A percentile compares a stretch with the other conserved stretches of the same genome.
phyloP scores from a whole-genome alignment of 1,140 invertebrate species.

The Cydia fagiglandana region DNA sequence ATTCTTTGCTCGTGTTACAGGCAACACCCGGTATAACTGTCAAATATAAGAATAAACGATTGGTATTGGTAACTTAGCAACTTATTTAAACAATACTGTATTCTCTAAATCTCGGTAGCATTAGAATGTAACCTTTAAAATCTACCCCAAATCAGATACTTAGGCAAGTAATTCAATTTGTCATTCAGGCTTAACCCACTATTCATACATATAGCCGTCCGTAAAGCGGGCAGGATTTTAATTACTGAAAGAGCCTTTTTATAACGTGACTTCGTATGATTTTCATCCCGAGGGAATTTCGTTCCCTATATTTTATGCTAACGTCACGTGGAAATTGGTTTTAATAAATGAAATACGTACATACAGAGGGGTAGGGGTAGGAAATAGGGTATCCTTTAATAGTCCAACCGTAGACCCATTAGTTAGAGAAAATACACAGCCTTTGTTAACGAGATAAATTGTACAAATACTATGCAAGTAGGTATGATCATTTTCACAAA shows the following conservation, averaged over 20 bases:
- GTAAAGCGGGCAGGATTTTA: slow-evolving; percentile 19
- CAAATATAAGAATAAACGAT: too few species aligned
- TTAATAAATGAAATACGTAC: slow-evolving; percentile 20
- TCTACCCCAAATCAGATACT: background rate
- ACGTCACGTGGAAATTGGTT: slow-evolving; percentile 22
- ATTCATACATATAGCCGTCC: background rate
- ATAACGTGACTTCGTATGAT: slow-evolving; percentile 17
- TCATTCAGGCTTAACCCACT: slow-evolving; percentile 13
- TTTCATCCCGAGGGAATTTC: slow-evolving; percentile 7
- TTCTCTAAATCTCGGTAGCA: background rate
- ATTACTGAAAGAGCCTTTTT: slow-evolving; percentile 23
- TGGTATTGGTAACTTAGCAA: too few species aligned
- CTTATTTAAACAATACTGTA: too few species aligned
- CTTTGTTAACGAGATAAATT: background rate
- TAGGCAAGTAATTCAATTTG: slow-evolving; percentile 4
- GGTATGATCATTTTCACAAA: too few species aligned
- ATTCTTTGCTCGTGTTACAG: too few species aligned
- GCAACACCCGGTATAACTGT: too few species aligned
- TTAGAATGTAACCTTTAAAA: background rate
- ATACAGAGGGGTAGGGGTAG: background rate
- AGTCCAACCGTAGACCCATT: background rate
- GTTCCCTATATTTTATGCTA: slow-evolving; percentile 1
- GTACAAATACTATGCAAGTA: too few species aligned
- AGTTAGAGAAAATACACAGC: too few species aligned
- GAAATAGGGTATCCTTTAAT: background rate